Percentiles rank a stretch among this genome's conserved stretches.
These are phyloP conservation scores for Gouania willdenowi DNA, from an alignment of 2,797 vertebrate species.

Conservation along the genomic window DNA sequence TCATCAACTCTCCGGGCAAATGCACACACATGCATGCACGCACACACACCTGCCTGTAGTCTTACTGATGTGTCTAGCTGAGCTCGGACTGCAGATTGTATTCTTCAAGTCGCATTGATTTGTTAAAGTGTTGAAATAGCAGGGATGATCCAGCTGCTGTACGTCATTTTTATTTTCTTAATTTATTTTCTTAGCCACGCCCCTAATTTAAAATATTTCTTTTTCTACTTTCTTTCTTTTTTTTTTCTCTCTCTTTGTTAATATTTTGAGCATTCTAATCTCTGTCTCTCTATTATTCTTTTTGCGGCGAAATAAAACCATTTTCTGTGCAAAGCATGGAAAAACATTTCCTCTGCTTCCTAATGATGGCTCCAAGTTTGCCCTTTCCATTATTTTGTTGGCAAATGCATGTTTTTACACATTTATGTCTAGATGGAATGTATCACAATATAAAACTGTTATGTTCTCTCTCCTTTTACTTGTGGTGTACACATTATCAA, in stretches of 20 bases:
- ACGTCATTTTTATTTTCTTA: conserved; percentile 44
- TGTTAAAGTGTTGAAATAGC: conserved; percentile 99
- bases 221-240: too few relatives aligned
- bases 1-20: conserved; percentile 44
- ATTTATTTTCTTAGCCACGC: conserved; percentile 28
- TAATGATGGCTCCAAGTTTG: conserved; percentile 32
- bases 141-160: conserved; percentile 87
- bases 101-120: conserved; percentile 99
- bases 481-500: conserved; percentile 57
- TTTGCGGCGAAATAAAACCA: neutral
- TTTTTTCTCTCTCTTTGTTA: conserved; percentile 1
- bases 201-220: too few relatives aligned
- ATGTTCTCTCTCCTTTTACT: conserved; percentile 56
- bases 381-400: conserved; percentile 33
- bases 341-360: conserved; percentile 6
- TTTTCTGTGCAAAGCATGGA: neutral
- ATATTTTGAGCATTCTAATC: conserved; percentile 2
- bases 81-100: conserved; percentile 89
- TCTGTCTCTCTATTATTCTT: conserved; percentile 4
- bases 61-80: conserved; percentile 83
- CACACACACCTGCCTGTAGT: conserved; percentile 42
- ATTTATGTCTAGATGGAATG: conserved; percentile 56
- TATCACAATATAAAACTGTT: conserved; percentile 58
- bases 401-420: conserved; percentile 37
- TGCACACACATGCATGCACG: conserved; percentile 2